Base-by-base conservation (phyloP, 2,113 vertebrate species). In the Nematolebias whitei region DNA sequence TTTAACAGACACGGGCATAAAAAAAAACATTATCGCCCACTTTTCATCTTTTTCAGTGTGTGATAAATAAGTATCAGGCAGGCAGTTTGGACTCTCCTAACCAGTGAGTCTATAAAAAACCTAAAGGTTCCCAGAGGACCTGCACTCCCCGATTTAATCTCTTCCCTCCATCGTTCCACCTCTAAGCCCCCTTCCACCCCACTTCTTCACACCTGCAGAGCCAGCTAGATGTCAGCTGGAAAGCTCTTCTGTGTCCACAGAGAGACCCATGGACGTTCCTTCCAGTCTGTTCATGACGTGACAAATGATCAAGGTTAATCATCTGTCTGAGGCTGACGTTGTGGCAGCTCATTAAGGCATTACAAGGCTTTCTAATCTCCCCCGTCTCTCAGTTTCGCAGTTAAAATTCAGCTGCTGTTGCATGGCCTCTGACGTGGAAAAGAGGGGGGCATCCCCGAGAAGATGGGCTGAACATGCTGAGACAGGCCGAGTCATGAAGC, bases 121-220 rank as follows among this genome's bases (percentile, higher is more conserved):
- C 13, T 85, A 79, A 83, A 50, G 73, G 61, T 80, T 85, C 68
- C 76, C 86, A 81, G 84, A 90, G 71, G 71, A 84, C 50, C 58
- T 48, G 68, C 52, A 12, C 10, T 85, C 76, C 71, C 61, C 1
- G 13, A 53, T 24, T 78, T 80, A 67, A 84, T 87, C 85, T 65
- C 75, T 55, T 60, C 78, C 78, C 80, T 70, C 66, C 79, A 72
- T 86, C 84, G 58, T 60, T 68, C 62, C 60, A 41, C 15, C 61
- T 53, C 62, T 71, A 47, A 53, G 41, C 43, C 67, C 55, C 59
- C 74, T 61, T 74, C 32, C 68, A 62, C 64, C 74, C 53, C 47
- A 24, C 80, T 62, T 66, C 19, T 32, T 62, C 59, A 4, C 51
- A 83, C 76, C 80, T 76, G 61, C 12, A 40, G 50, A 62, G 40